Evolutionary conservation across 2,888 invertebrate species (phyloP).

Genomic region (Stenoptilia bipunctidactyla): DNA sequence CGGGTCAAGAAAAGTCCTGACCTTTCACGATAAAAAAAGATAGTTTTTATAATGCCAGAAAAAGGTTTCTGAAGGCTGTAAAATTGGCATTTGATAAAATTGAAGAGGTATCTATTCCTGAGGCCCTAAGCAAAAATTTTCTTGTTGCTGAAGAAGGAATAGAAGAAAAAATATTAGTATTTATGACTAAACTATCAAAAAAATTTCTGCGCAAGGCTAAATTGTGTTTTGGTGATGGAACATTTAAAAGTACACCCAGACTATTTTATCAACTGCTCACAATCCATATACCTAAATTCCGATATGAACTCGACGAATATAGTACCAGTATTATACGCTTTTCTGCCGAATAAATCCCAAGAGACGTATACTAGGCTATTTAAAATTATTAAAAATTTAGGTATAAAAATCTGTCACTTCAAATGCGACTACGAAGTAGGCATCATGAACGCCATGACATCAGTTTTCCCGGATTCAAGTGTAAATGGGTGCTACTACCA

Average conservation of each 20-base stretch:
- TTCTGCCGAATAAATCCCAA: slow-evolving; percentile 5
- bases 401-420: slow-evolving; percentile 2
- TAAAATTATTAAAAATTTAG: slow-evolving; percentile 3
- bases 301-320: slow-evolving; percentile 3
- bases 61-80: too few species aligned
- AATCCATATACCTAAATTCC: slow-evolving; percentile 7
- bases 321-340: slow-evolving; percentile 3
- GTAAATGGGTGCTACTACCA: slow-evolving; percentile 5
- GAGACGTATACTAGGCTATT: slow-evolving; percentile 2
- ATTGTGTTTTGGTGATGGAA: slow-evolving; percentile 4
- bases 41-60: too few species aligned
- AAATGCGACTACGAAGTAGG: slow-evolving; percentile 6
- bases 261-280: slow-evolving; percentile 8
- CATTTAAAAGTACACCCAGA: slow-evolving; percentile 3
- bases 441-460: slow-evolving; percentile 4
- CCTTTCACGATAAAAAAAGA: too few species aligned
- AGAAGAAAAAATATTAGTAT: slow-evolving; percentile 9
- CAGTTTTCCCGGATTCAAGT: slow-evolving; percentile 2
- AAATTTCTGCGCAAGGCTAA: slow-evolving; percentile 5
- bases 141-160: slow-evolving; percentile 7
- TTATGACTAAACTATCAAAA: slow-evolving; percentile 7
- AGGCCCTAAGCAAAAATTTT: slow-evolving; percentile 3
- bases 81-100: too few species aligned
- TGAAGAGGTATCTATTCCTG: slow-evolving; percentile 6
- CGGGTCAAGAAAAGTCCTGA: too few species aligned